Base-by-base conservation (phyloP, 1,140 invertebrate species). In the Colletes gigas region DNA sequence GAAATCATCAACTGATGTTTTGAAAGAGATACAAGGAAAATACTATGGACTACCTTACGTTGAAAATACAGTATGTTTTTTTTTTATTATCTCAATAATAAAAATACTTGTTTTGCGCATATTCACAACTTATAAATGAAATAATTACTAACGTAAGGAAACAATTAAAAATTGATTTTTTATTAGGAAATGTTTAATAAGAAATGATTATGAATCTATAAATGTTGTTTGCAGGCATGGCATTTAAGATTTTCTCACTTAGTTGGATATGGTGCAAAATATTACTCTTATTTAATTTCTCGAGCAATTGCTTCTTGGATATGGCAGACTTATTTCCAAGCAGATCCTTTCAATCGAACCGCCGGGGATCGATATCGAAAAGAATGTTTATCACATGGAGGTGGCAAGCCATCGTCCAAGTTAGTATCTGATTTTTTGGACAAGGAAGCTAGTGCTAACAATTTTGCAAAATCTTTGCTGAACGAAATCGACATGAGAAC, bases 261-360 rank as follows among this genome's bases (percentile, higher is more conserved):
- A 50, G 97, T 99, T 8, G 98, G 98, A 4, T 99, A 99, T 93
- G 99, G 99, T 50, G 98, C 98, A 0, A 99, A 99, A 93, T 99
- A 99, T 94, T 99, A 99, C 92, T 97, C 98, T 0, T 99, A 99
- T 93, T 93, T 99, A 66, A 96, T 99, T 88, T 99, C 99, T 0
- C 95, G 97, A 85, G 97, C 98, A 30, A 96, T 99, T 57, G 98
- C 99, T 0, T 97, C 97, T 44, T 96, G 96, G 94, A 98, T 99
- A 82, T 99, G 99, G 98, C 96, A 98, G 87, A 95, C 95, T 21
- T 97, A 97, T 89, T 99, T 99, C 89, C 94, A 96, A 88, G 89
- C 94, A 0, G 96, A 98, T 92, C 98, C 99, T 0, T 96, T 99
- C 47, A 96, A 94, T 90, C 94, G 97, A 12, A 84, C 89, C 41